Evolutionary conservation across 1,140 invertebrate species (phyloP).

Genomic region (Protaetia brevitarsis): DNA sequence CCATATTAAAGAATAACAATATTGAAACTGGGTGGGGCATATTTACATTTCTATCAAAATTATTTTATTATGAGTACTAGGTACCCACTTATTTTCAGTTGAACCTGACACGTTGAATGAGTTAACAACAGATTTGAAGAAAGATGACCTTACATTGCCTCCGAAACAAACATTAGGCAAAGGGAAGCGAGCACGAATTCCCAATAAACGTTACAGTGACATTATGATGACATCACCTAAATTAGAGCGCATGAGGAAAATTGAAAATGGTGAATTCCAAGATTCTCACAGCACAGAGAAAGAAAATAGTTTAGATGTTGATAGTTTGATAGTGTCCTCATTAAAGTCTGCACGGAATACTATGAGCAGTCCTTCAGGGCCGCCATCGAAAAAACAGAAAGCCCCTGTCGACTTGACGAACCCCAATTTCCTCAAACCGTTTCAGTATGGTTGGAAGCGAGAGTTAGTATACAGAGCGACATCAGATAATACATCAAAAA

Average conservation of each 20-base stretch:
- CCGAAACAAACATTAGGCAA: conserved; percentile 42
- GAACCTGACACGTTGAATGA: not conserved
- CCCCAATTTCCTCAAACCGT: conserved; percentile 58
- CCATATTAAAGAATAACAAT: not conserved
- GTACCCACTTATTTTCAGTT: not conserved
- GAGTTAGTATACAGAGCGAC: conserved; percentile 67
- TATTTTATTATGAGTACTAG: not conserved
- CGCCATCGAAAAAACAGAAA: conserved; percentile 43
- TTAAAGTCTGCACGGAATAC: conserved; percentile 11
- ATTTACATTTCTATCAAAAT: not conserved
- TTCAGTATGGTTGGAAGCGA: conserved; percentile 70
- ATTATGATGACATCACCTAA: conserved; percentile 35
- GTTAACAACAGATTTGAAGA: not conserved
- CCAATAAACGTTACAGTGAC: conserved; percentile 48
- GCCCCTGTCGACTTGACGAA: conserved; percentile 47
- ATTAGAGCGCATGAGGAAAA: conserved; percentile 17
- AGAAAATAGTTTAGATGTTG: conserved; percentile 25
- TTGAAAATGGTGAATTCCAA: conserved; percentile 31
- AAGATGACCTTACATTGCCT: conserved; percentile 21
- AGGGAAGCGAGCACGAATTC: conserved; percentile 47
- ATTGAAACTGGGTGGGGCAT: not conserved
- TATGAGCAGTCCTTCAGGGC: conserved; percentile 34
- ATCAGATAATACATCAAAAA: conserved; percentile 49
- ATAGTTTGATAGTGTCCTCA: conserved; percentile 23
- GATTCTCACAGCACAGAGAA: conserved; percentile 25